Conservation (phyloP, 37 sponge, comb jelly and placozoan species). For the Halichondria panicea region DNA sequence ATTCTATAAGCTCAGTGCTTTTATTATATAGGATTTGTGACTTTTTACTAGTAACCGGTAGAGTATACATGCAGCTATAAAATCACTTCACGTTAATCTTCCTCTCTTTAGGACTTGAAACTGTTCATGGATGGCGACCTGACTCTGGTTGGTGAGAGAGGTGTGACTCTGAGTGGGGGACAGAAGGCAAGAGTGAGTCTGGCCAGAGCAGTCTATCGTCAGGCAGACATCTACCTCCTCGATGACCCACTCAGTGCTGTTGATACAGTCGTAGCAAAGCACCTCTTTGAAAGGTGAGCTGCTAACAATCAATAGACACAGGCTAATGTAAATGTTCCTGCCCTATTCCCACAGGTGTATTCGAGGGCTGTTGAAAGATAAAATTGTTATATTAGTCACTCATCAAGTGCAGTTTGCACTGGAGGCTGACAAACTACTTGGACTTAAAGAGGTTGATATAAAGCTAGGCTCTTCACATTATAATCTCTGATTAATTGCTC, state of each 20-base stretch:
- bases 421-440: conserved; percentile 70
- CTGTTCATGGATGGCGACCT: conserved; percentile 74
- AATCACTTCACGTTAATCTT: neutral
- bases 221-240: conserved; percentile 77
- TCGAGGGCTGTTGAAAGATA: conserved; percentile 53
- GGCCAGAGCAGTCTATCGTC: conserved; percentile 81
- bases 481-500: neutral
- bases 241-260: conserved; percentile 93
- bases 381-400: conserved; percentile 70
- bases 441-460: conserved; percentile 78
- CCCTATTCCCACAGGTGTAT: conserved; percentile 14
- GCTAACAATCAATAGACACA: neutral
- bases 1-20: neutral
- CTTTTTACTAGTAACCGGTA: neutral
- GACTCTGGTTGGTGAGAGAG: conserved; percentile 90
- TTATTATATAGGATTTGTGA: neutral
- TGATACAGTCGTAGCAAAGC: conserved; percentile 70
- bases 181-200: conserved; percentile 92
- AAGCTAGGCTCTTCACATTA: neutral
- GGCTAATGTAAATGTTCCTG: neutral
- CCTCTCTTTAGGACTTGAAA: conserved; percentile 54
- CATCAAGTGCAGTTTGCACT: conserved; percentile 87
- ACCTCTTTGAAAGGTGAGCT: conserved; percentile 69
- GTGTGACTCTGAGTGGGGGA: conserved; percentile 95
- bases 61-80: neutral